Evolutionary conservation across 2,113 vertebrate species (phyloP).

Genomic region (Pseudolaguvia tuberculata): DNA sequence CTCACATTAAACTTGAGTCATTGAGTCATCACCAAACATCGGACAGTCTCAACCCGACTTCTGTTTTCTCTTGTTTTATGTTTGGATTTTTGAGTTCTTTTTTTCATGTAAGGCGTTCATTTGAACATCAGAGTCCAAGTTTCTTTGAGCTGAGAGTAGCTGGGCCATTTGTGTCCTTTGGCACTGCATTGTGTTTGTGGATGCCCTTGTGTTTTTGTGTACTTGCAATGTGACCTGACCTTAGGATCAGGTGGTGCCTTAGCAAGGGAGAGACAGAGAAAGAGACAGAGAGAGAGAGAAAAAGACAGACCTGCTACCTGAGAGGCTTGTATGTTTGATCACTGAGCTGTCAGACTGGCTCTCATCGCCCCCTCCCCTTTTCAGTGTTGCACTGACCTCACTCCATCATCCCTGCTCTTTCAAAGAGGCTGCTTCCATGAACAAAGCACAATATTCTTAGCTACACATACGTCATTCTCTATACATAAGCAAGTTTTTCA

Average conservation of each 20-base stretch:
- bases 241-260: constrained; percentile 33
- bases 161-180: constrained; percentile 36
- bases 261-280: constrained; percentile 31
- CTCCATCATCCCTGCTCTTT: constrained; percentile 67
- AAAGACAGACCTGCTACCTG: constrained; percentile 64
- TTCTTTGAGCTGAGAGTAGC: constrained; percentile 39
- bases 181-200: constrained; percentile 20
- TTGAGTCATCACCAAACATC: neutral
- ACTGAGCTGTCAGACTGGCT: constrained; percentile 76
- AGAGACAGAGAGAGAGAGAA: constrained; percentile 11
- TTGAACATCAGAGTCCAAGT: constrained; percentile 38
- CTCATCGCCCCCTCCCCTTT: constrained; percentile 47
- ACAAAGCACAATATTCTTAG: constrained; percentile 63
- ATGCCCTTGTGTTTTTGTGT: constrained; percentile 21
- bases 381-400: constrained; percentile 58
- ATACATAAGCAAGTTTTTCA: constrained; percentile 6
- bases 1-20: constrained; percentile 25
- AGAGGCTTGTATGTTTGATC: constrained; percentile 75
- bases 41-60: constrained; percentile 5
- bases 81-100: neutral
- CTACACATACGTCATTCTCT: constrained; percentile 1
- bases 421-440: constrained; percentile 73
- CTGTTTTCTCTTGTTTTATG: neutral
- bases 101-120: constrained; percentile 37
- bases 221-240: constrained; percentile 25